A percentile compares a stretch with the other conserved stretches of the same genome.
Conservation (phyloP, 2,797 vertebrate species). For the Halcyon chelicuti region DNA sequence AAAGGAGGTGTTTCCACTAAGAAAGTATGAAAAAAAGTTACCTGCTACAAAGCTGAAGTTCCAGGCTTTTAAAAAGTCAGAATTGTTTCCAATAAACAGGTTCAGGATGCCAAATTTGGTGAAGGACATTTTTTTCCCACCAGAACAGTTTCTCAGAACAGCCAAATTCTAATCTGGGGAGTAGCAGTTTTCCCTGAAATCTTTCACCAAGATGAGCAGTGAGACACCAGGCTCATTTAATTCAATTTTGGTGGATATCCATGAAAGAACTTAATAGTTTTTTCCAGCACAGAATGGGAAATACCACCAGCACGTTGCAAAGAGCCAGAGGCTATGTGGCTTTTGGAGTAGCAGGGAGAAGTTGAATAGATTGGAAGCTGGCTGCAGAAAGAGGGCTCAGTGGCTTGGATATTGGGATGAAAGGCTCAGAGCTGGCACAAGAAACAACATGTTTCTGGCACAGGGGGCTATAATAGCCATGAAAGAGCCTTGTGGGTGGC, state of each 20-base stretch:
- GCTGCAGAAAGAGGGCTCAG: background rate
- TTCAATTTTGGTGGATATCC: background rate
- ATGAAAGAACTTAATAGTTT: background rate
- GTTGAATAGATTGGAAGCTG: conserved; percentile 34
- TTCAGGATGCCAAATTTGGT: background rate
- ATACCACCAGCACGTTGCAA: background rate
- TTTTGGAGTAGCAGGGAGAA: conserved; percentile 34
- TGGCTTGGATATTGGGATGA: conserved; percentile 39
- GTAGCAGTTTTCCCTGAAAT: background rate
- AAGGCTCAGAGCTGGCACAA: conserved; percentile 39
- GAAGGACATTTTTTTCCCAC: background rate
- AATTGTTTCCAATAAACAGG: background rate
- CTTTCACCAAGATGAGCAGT: background rate
- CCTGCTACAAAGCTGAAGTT: background rate
- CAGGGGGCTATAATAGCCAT: background rate
- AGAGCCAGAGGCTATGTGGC: conserved; percentile 33
- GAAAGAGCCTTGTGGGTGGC: conserved; percentile 66
- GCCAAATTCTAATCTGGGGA: background rate
- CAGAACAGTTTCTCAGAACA: background rate
- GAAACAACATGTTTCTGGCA: conserved; percentile 48
- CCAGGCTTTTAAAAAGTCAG: background rate
- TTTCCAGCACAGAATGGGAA: background rate
- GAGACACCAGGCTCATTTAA: background rate
- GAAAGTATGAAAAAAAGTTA: background rate
- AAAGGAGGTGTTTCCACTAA: background rate